Base-by-base conservation (phyloP, 2,888 invertebrate species). In the Polydrusus tereticollis region DNA sequence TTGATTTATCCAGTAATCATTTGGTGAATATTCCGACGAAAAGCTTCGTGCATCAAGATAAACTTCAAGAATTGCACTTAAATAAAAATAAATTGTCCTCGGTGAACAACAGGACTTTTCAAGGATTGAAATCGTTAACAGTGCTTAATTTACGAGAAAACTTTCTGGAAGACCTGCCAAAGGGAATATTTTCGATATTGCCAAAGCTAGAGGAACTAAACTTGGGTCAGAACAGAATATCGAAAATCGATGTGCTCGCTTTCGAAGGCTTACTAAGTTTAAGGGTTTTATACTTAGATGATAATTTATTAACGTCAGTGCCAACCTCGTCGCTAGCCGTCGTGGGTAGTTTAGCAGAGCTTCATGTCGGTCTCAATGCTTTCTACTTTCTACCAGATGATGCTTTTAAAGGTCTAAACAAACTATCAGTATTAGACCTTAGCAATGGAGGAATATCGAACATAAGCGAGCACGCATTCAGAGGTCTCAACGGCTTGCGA, bases 71-170 rank as follows among this genome's bases (percentile, higher is more conserved):
- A 83, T 86, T 96, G 45, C 94, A 95, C 81, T 87, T 96, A 33
- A 93, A 94, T 84, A 92, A 93, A 82, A 96, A 96, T 84, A 95
- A 94, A 86, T 89, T 96, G 81, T 94, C 95, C 0, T 90, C 91
- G 38, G 89, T 96, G 21, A 91, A 90, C 62, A 94, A 94, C 84
- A 89, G 88, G 74, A 95, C 95, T 8, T 95, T 95, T 81, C 90
- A 90, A 80, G 94, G 95, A 0, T 86, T 95, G 47, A 90, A 90
- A 77, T 91, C 92, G 4, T 86, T 95, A 71, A 94, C 93, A 3
- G 94, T 95, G 43, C 87, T 96, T 59, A 95, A 94, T 85, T 85
- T 96, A 65, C 88, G 94, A 63, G 92, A 93, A 78, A 96, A 96
- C 85, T 93, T 94, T 79, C 85, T 96, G 62, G 94, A 94, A 82